A percentile compares a stretch with the other conserved stretches of the same genome.
These are phyloP conservation scores for Hydropsyche betteni DNA, from an alignment of 2,888 invertebrate genomes.

Conservation along the genomic window DNA sequence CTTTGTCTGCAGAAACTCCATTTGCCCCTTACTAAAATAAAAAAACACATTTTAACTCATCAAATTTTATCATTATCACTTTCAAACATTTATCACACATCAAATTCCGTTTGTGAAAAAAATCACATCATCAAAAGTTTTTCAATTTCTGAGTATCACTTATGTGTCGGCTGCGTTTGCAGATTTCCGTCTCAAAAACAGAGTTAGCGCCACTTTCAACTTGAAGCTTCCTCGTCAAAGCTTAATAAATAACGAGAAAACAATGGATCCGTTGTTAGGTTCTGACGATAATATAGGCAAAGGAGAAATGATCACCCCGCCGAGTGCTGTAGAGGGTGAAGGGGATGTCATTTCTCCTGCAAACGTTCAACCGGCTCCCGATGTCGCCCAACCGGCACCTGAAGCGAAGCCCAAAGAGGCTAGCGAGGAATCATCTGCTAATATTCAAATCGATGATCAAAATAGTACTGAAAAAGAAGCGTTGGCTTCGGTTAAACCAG, in stretches of 20 bases:
- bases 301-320: slow-evolving; percentile 60
- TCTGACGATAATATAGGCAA: slow-evolving; percentile 31
- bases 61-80: slow-evolving; percentile 11
- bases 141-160: slow-evolving; percentile 21
- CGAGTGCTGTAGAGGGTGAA: slow-evolving; percentile 61
- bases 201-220: slow-evolving; percentile 61
- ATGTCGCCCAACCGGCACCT: slow-evolving; percentile 58
- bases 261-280: slow-evolving; percentile 14
- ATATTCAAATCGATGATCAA: background rate
- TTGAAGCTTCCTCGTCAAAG: slow-evolving; percentile 62
- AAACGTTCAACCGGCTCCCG: slow-evolving; percentile 59
- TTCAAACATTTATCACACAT: slow-evolving; percentile 20
- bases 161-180: slow-evolving; percentile 52
- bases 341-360: slow-evolving; percentile 55
- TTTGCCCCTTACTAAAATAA: slow-evolving; percentile 9
- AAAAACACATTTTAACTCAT: background rate
- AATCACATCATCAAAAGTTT: slow-evolving; percentile 1
- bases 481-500: background rate
- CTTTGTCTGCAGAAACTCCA: background rate
- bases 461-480: background rate
- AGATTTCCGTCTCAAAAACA: slow-evolving; percentile 66
- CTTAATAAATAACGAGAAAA: slow-evolving; percentile 57
- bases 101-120: slow-evolving; percentile 3
- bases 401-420: slow-evolving; percentile 26
- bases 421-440: slow-evolving; percentile 8